Base-by-base conservation (phyloP, 2,888 invertebrate genomes). In the Candidula unifasciata region DNA sequence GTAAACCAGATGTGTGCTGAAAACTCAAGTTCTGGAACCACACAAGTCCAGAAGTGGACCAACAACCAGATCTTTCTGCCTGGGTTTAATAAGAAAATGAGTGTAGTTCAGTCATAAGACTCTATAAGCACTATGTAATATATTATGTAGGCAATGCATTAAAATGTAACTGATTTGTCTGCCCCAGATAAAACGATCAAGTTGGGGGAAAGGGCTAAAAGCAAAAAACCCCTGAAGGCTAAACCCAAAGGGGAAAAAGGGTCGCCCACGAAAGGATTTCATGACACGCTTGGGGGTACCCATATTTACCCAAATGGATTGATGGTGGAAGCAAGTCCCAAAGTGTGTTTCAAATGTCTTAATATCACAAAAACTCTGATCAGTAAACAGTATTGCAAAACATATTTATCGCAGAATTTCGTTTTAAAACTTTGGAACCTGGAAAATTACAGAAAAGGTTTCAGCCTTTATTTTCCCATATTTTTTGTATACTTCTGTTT, bases 361-460 rank as follows among this genome's bases (percentile, higher is more conserved):
- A 99, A 86, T 99, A 99, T 95, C 99, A 99, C 95, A 99, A 99
- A 95, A 99, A 99, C 95, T 99, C 99, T 93, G 99, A 95, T 98
- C 98, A 91, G 97, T 99, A 92, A 99, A 99, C 95, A 99, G 98
- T 89, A 99, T 95, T 99, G 99, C 95, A 99, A 99, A 95, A 99
- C 99, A 85, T 99, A 99, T 95, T 95, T 99, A 92, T 99, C 99
- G 99, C 99, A 95, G 99, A 99, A 95, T 96, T 99, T 87, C 96
- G 99, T 93, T 98, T 99, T 94, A 99, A n/a, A 99, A 95, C 95
- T 99, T 88, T 99, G 99, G 99, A 98, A 99, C 95, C 95, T 99
- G 91, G 99, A 99, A n/a, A 95, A 98, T 99, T 93, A 99, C 99
- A 88, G 99, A 99, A 95, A 99, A 99, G 95, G 98, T 95, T 99